Conservation (phyloP, 2,888 invertebrate genomes). For the Zaprionus obscuricornis region DNA sequence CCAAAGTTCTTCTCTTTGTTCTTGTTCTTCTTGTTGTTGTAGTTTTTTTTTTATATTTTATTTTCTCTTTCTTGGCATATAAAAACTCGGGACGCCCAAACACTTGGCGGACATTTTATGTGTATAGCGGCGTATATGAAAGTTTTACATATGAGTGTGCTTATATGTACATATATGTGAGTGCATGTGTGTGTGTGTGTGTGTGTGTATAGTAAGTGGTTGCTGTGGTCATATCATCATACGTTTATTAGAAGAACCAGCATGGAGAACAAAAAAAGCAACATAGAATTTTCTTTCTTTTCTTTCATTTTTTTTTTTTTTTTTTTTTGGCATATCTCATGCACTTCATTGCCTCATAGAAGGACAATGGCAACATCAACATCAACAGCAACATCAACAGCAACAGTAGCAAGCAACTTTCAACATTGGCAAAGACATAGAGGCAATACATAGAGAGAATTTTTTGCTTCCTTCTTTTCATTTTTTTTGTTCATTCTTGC, state of each 20-base stretch:
- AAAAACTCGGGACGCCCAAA: conserved; percentile 50
- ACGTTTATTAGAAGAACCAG: conserved; percentile 54
- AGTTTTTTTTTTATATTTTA: too few relatives aligned
- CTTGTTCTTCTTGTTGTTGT: too few relatives aligned
- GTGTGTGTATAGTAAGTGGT: conserved; percentile 7
- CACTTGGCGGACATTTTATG: conserved; percentile 46
- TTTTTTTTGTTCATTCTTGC: too few relatives aligned
- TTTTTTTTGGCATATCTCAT: conserved; percentile 71
- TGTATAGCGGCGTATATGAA: conserved; percentile 8
- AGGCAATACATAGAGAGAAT: conserved; percentile 63
- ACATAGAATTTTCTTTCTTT: conserved; percentile 48
- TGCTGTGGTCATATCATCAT: conserved; percentile 47
- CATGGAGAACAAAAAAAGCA: conserved; percentile 62
- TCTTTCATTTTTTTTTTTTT: too few relatives aligned
- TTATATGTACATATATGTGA: conserved; percentile 6
- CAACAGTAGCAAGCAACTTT: not conserved
- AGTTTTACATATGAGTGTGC: conserved; percentile 25
- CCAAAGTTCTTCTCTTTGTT: too few relatives aligned
- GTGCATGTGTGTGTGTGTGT: conserved; percentile 15
- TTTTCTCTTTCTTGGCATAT: too few relatives aligned
- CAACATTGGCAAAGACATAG: conserved; percentile 11
- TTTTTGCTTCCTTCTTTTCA: too few relatives aligned
- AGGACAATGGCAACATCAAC: conserved; percentile 24
- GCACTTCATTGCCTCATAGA: conserved; percentile 65
- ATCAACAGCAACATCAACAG: not conserved